Percentiles rank a stretch among this genome's conserved stretches.
Evolutionary conservation across 2,888 invertebrate genomes (phyloP).

Genomic region (Acanthococcus lagerstroemiae): DNA sequence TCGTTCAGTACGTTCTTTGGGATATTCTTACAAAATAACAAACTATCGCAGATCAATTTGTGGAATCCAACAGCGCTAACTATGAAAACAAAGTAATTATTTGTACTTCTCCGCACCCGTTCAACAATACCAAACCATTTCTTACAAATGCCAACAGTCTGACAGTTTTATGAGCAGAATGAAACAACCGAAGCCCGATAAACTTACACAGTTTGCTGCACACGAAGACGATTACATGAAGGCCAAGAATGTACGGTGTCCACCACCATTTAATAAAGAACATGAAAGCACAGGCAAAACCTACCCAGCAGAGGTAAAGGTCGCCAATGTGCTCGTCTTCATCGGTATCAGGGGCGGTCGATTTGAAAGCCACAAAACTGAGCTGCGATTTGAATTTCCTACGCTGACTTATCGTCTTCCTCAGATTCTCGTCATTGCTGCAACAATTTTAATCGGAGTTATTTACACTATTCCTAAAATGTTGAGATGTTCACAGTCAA

Average conservation of each 20-base stretch:
- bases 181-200: not conserved
- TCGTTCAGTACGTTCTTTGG: not conserved
- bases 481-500: not conserved
- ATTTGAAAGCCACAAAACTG: conserved; percentile 10
- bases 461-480: not conserved
- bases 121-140: no score
- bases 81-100: not conserved
- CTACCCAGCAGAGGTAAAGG: conserved; percentile 54
- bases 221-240: conserved; percentile 7
- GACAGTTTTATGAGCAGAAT: not conserved
- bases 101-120: no score
- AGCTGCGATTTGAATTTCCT: conserved; percentile 10
- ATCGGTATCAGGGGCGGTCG: conserved; percentile 38
- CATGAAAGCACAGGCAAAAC: conserved; percentile 44
- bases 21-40: not conserved
- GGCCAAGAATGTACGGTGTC: conserved; percentile 52
- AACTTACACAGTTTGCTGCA: conserved; percentile 18
- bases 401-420: conserved; percentile 1
- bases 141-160: not conserved
- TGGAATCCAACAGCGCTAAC: conserved; percentile 13
- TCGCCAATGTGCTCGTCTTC: conserved; percentile 57
- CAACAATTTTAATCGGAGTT: not conserved
- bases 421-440: not conserved
- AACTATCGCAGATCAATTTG: not conserved
- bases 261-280: conserved; percentile 58